These are phyloP conservation scores for Tautogolabrus adspersus DNA, from an alignment of 2,113 vertebrate species.

Conservation along the genomic window DNA sequence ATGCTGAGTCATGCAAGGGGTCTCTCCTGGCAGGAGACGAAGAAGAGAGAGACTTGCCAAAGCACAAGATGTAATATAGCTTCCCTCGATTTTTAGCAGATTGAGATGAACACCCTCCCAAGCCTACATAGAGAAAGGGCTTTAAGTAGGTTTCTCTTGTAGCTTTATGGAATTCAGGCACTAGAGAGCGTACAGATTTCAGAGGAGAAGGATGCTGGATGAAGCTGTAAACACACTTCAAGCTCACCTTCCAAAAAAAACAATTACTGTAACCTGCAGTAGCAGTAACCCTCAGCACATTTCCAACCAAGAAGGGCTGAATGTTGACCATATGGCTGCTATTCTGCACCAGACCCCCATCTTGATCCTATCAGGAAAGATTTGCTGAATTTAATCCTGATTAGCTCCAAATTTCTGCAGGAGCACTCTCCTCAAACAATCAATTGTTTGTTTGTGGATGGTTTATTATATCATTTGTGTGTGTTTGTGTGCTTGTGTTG, in stretches of 20 bases:
- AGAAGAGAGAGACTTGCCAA: conserved; percentile 10
- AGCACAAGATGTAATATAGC: not conserved
- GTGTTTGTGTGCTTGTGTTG: too few species aligned
- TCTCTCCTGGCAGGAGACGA: conserved; percentile 34
- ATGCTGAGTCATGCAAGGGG: conserved; percentile 69
- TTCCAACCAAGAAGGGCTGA: not conserved
- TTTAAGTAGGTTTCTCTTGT: not conserved
- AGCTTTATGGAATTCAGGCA: not conserved
- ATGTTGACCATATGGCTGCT: conserved; percentile 1
- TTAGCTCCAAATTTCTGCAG: not conserved
- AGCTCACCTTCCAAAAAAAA: not conserved
- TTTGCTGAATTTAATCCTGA: conserved; percentile 23
- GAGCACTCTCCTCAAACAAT: not conserved
- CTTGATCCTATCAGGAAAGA: conserved; percentile 25
- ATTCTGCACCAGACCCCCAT: conserved; percentile 6
- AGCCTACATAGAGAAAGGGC: too few species aligned
- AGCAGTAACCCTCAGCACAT: not conserved
- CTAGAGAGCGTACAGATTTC: not conserved
- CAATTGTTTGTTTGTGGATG: not conserved
- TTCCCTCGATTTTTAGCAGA: not conserved
- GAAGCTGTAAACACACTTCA: not conserved
- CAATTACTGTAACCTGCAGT: not conserved
- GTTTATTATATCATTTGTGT: not conserved
- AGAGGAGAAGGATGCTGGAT: not conserved
- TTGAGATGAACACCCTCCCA: not conserved